Evolutionary conservation across 2,888 invertebrate genomes (phyloP), one percentile per base, ranked within the genome.

Genomic region (Diadegma fenestrale): DNA sequence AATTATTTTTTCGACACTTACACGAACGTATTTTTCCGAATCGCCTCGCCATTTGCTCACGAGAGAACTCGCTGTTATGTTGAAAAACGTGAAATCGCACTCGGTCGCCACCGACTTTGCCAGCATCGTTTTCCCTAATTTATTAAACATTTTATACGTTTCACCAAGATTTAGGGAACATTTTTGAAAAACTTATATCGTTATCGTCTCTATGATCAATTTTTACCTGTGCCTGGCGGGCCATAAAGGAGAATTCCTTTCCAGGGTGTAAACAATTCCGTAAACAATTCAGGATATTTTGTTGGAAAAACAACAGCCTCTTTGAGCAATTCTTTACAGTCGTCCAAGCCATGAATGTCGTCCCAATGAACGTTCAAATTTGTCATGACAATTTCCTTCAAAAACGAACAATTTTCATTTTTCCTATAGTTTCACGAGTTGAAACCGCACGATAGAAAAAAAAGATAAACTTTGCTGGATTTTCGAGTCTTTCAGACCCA

Each of bases 11-110:
- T 26, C 1, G 10, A 61, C 33, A 91, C 93, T 92, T 91, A 97
- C 97, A 94, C 98, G 96, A 63, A 99, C 95, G 89, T 98, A 96
- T 94, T 98, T 99, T 94, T 99, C 99, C 0, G 98, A 98, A 89
- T 99, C 99, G 0, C 99, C 99, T 43, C 99, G 95, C 99, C 99
- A 99, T 94, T 99, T 99, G 91, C 98, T 98, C n/a, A 98, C 96
- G 63, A 99, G 95, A 2, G 97, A 96, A 90, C 98, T 98, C 84
- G 98, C 97, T 2, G 98, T 97, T 17, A 99, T 96, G 92, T 98
- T 99, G 93, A 99, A 98, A 94, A 99, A 98, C 0, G 97, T 97
- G 84, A 96, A 95, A 4, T 94, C 95, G 87, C 97, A 97, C 94
- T 98, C 98, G 0, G 96, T 96, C 5, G 98, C 98, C 1, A 98